Conservation (phyloP, 1,140 invertebrate species). For the Eriosoma lanigerum region DNA sequence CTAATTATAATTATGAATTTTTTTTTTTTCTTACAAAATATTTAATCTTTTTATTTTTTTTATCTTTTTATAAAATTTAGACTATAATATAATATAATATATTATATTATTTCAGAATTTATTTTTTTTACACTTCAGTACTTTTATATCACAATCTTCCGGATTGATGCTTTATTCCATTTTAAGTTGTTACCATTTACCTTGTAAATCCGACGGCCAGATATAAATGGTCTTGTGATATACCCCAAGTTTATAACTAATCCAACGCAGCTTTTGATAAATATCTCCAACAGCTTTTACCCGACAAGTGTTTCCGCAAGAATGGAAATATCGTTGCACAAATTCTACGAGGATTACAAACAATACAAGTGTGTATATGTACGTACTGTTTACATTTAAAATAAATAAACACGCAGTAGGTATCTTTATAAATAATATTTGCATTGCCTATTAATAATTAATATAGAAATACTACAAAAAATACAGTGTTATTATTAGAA, state of each 20-base stretch:
- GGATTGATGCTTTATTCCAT: not conserved
- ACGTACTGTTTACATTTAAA: not conserved
- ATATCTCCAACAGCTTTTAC: slow-evolving; percentile 8
- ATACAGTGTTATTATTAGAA: not conserved
- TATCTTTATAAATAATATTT: not conserved
- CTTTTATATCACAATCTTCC: not conserved
- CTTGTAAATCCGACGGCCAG: not conserved
- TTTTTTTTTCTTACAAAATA: not conserved
- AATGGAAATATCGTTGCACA: not conserved
- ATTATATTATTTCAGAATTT: not conserved
- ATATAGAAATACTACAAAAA: not conserved
- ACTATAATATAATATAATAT: not conserved
- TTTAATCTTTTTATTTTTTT: not conserved
- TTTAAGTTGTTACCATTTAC: not conserved
- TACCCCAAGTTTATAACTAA: not conserved
- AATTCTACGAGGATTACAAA: not conserved
- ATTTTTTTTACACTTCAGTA: not conserved
- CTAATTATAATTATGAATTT: not conserved
- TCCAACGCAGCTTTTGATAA: not conserved
- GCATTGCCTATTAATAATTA: not conserved
- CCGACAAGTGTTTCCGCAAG: not conserved
- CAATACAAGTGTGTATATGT: not conserved
- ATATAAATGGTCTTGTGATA: not conserved
- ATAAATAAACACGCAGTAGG: not conserved
- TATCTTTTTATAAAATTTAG: not conserved